These are phyloP conservation scores for Ceratothoa steindachneri DNA, from an alignment of 2,888 invertebrate genomes.

Conservation along the genomic window DNA sequence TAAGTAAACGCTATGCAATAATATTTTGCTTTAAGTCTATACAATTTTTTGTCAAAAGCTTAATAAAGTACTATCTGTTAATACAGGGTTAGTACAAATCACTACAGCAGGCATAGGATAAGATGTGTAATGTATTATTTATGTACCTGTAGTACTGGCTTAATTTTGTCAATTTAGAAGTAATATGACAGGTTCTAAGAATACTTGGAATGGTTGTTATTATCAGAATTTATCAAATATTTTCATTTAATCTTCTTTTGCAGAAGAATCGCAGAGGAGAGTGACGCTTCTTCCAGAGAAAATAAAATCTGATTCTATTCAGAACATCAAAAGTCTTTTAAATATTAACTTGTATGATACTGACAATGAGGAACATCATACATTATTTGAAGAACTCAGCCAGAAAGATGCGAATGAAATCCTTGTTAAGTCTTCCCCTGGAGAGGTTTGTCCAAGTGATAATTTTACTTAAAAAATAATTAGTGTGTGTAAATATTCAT, in stretches of 20 bases:
- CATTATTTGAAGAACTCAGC: slow-evolving; percentile 62
- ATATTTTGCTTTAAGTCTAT: too few relatives aligned
- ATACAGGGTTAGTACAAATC: too few relatives aligned
- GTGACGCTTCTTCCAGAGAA: slow-evolving; percentile 71
- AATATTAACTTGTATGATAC: neutral
- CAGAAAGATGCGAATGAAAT: slow-evolving; percentile 75
- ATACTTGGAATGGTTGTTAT: neutral
- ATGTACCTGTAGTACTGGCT: too few relatives aligned
- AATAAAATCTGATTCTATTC: slow-evolving; percentile 65
- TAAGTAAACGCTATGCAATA: too few relatives aligned
- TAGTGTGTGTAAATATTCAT: too few relatives aligned
- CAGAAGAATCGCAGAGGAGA: slow-evolving; percentile 66
- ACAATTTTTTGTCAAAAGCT: too few relatives aligned
- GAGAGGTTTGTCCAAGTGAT: slow-evolving; percentile 14
- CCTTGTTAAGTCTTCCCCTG: slow-evolving; percentile 68
- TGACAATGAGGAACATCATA: neutral
- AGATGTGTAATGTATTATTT: too few relatives aligned
- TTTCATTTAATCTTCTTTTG: neutral
- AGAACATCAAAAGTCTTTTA: slow-evolving; percentile 61
- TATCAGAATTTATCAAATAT: neutral
- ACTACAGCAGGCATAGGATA: too few relatives aligned
- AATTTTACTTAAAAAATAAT: neutral
- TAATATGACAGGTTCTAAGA: too few relatives aligned
- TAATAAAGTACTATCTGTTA: too few relatives aligned
- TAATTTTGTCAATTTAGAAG: too few relatives aligned